Conservation (phyloP, 2,888 invertebrate species). For the Exocentrus adspersus region DNA sequence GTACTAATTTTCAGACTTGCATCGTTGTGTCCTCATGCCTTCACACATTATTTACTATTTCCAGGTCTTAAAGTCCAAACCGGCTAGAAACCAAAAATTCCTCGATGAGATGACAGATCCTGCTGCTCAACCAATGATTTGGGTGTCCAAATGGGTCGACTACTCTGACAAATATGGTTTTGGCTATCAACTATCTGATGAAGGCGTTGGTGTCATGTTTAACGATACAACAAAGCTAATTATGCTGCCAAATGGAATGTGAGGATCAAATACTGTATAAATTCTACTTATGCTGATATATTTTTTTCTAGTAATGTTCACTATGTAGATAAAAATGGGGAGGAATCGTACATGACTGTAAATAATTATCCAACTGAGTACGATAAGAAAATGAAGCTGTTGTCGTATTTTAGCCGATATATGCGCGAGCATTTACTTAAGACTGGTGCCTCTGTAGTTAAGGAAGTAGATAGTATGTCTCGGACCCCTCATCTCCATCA, state of each 20-base stretch:
- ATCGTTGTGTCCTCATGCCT: too few species aligned
- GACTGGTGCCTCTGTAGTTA: conserved; percentile 85
- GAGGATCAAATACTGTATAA: conserved; percentile 60
- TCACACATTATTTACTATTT: too few species aligned
- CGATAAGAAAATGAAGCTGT: conserved; percentile 95
- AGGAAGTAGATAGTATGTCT: conserved; percentile 89
- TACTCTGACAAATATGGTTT: conserved; percentile 99
- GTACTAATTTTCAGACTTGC: too few species aligned
- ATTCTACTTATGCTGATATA: too few species aligned
- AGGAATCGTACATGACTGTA: conserved; percentile 90
- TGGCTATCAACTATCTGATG: conserved; percentile 98
- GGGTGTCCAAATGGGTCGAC: conserved; percentile 99
- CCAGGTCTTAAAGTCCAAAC: conserved; percentile 57
- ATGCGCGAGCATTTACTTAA: conserved; percentile 97
- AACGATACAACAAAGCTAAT: conserved; percentile 97
- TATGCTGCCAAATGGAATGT: conserved; percentile 91
- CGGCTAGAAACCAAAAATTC: conserved; percentile 57
- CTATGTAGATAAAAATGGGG: conserved; percentile 92
- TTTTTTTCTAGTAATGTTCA: conserved; percentile 82
- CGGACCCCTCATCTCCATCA: conserved; percentile 94
- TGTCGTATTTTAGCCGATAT: conserved; percentile 96
- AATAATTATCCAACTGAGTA: conserved; percentile 81
- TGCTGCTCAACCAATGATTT: conserved; percentile 92
- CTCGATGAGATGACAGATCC: conserved; percentile 95
- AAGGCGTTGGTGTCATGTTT: conserved; percentile 98